phyloP scores from a whole-genome alignment of 2,113 vertebrate species.

The Coptodon bakossiorum region DNA sequence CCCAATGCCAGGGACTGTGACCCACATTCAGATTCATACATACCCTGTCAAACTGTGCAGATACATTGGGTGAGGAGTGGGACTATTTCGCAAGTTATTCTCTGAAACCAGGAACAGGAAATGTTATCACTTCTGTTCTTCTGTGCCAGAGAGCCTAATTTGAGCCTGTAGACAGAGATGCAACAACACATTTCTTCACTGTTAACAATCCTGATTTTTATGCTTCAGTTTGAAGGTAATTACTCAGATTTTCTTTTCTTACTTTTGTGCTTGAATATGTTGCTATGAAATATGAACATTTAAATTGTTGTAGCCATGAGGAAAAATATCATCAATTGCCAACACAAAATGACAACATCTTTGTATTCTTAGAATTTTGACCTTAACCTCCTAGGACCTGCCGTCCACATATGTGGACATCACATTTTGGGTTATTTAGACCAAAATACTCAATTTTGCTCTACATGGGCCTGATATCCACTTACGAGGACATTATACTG shows the following conservation, averaged over 20 bases:
- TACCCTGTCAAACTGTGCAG: background rate
- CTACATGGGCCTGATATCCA: too few species aligned
- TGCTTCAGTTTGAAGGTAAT: conserved; percentile 6
- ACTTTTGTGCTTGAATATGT: background rate
- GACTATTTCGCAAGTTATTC: background rate
- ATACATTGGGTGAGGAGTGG: background rate
- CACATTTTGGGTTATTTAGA: too few species aligned
- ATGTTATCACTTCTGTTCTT: background rate
- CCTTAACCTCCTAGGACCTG: background rate
- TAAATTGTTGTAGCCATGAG: background rate
- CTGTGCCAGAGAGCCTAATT: background rate
- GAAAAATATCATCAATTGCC: background rate
- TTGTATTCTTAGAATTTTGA: background rate
- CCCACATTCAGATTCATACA: background rate
- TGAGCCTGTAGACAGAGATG: background rate
- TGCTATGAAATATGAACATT: background rate
- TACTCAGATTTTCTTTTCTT: background rate
- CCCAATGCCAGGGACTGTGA: background rate
- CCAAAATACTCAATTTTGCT: too few species aligned
- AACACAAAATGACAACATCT: background rate
- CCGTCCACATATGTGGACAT: too few species aligned
- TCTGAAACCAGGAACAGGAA: background rate
- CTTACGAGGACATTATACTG: too few species aligned
- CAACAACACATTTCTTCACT: background rate
- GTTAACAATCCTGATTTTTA: background rate